Conservation (phyloP, 2,113 vertebrate genomes). For the mouse (Mus musculus) region GRCm39 chr5:80932001-80932500, state of each 20-base stretch:
- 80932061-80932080: slow-evolving; percentile 70
- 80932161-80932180: slow-evolving; percentile 29
- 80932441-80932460: background rate
- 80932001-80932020: slow-evolving; percentile 63
- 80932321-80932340: background rate
- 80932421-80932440: background rate
- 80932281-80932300: background rate
- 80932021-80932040: slow-evolving; percentile 63
- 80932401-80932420: background rate
- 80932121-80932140: slow-evolving; percentile 35
- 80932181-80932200: slow-evolving; percentile 28
- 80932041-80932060: slow-evolving; percentile 64
- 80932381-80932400: background rate
- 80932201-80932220: slow-evolving; percentile 3
- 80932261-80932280: slow-evolving; percentile 17
- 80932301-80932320: slow-evolving; percentile 52
- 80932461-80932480: background rate
- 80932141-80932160: background rate
- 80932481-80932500: slow-evolving; percentile 7
- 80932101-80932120: slow-evolving; percentile 74
- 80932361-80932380: slow-evolving; percentile 22
- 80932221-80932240: background rate
- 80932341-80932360: slow-evolving; percentile 56
- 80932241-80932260: slow-evolving; percentile 25
- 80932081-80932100: slow-evolving; percentile 48